phyloP scores from a whole-genome alignment of 2,113 vertebrate genomes.

The Caloenas nicobarica region DNA sequence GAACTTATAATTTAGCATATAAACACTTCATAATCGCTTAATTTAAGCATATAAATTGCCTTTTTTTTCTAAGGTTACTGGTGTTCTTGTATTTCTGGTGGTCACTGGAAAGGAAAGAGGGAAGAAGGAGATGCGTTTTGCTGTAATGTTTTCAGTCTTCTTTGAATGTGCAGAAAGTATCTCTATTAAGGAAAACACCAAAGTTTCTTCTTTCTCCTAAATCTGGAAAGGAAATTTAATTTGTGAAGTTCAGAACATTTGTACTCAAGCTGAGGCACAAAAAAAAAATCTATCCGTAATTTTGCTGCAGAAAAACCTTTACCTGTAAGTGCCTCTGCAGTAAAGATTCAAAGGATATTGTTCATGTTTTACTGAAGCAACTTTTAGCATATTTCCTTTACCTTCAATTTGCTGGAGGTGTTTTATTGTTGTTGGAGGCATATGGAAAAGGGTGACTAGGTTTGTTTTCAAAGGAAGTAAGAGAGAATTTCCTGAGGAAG shows the following conservation, averaged over 20 bases:
- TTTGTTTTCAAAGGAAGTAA: conserved; percentile 56
- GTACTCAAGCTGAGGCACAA: not conserved
- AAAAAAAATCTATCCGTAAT: not conserved
- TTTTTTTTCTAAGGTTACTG: not conserved
- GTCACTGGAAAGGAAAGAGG: not conserved
- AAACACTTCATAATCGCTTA: not conserved
- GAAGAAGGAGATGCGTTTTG: not conserved
- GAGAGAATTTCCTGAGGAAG: conserved; percentile 63
- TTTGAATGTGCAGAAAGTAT: not conserved
- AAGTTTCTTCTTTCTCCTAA: not conserved
- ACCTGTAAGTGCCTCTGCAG: not conserved
- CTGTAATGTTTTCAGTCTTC: not conserved
- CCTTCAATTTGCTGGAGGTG: not conserved
- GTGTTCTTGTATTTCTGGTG: not conserved
- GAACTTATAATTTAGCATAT: not conserved
- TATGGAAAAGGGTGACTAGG: not conserved
- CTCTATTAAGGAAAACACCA: not conserved
- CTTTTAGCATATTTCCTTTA: not conserved
- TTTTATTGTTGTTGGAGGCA: not conserved
- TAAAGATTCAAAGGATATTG: not conserved
- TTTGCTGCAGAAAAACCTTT: not conserved
- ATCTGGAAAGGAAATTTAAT: not conserved
- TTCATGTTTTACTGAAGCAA: not conserved
- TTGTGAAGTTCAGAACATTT: not conserved
- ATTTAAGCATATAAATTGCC: not conserved